Conservation (phyloP, 2,113 vertebrate genomes). For the Clupea harengus region DNA sequence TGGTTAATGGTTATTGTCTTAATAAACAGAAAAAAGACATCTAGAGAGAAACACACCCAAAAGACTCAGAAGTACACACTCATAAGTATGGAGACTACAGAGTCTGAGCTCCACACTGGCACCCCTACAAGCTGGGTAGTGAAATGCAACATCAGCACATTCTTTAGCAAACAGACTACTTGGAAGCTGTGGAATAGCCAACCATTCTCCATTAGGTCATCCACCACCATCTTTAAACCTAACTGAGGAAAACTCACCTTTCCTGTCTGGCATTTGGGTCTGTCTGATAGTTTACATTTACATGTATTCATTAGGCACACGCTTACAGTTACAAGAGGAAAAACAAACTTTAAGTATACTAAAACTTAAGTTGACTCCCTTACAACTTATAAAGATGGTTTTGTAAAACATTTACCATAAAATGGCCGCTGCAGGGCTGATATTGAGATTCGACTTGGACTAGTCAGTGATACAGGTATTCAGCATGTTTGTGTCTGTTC, state of each 20-base stretch:
- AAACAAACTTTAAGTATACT: not conserved
- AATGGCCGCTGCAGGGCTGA: too few species aligned
- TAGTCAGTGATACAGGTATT: too few species aligned
- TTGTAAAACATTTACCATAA: too few species aligned
- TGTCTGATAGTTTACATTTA: not conserved
- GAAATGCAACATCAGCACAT: not conserved
- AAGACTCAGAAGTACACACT: not conserved
- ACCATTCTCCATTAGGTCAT: not conserved
- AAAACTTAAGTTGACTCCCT: not conserved
- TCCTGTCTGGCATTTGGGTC: not conserved
- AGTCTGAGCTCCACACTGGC: constrained; percentile 1
- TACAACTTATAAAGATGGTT: too few species aligned
- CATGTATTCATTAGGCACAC: not conserved
- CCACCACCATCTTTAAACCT: not conserved
- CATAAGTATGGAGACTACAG: not conserved
- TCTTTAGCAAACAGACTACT: not conserved
- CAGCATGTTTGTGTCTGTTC: too few species aligned
- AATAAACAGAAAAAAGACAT: not conserved
- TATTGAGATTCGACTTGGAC: too few species aligned
- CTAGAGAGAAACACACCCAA: not conserved
- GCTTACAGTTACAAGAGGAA: not conserved
- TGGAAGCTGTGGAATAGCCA: not conserved
- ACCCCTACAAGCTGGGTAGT: constrained; percentile 3
- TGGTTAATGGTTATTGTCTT: not conserved
- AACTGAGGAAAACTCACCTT: not conserved